phyloP scores from a whole-genome alignment of 2,797 vertebrate species.

The Acridotheres tristis region DNA sequence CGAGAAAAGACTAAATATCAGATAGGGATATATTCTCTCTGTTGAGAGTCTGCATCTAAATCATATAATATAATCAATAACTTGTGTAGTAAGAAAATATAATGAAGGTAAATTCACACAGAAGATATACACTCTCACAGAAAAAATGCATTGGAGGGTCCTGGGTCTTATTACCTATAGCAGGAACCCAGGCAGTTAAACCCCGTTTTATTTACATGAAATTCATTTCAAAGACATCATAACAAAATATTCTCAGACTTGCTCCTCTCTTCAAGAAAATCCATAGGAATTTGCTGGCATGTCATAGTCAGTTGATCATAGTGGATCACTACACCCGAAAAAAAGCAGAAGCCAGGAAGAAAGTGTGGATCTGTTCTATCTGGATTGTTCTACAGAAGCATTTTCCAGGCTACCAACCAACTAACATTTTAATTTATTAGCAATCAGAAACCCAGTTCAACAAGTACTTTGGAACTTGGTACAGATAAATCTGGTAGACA shows the following conservation, averaged over 20 bases:
- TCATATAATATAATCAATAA: not conserved
- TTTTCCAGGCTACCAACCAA: not conserved
- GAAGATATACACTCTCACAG: not conserved
- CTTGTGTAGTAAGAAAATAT: not conserved
- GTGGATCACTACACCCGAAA: not conserved
- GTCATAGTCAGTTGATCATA: not conserved
- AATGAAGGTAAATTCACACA: not conserved
- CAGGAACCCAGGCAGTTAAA: not conserved
- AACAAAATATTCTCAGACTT: not conserved
- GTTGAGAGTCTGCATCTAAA: not conserved
- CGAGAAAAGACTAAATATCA: not conserved
- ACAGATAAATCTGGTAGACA: not conserved
- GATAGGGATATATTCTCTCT: not conserved
- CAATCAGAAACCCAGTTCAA: not conserved
- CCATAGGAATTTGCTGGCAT: not conserved
- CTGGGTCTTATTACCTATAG: not conserved
- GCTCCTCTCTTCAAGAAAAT: not conserved
- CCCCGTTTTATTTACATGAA: not conserved
- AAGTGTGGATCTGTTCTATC: not conserved
- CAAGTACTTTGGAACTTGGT: not conserved
- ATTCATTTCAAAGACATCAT: not conserved
- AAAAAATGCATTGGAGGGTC: not conserved
- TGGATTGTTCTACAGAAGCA: not conserved
- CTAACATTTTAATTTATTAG: not conserved
- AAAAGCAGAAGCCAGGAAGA: not conserved